Evolutionary conservation across 2,888 invertebrate genomes (phyloP).

Genomic region (Macrosiphum euphorbiae): DNA sequence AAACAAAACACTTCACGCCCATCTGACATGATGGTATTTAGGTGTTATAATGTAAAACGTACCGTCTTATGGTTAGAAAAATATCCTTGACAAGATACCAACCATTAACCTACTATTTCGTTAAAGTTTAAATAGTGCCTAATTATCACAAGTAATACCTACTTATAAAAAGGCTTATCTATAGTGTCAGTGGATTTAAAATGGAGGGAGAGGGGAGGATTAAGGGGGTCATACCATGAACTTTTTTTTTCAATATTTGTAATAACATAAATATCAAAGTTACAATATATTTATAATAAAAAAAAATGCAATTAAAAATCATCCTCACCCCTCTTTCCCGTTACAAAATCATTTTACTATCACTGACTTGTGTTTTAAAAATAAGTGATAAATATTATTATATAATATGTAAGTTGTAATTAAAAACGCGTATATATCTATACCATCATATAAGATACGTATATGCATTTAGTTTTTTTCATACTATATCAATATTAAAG

Average conservation of each 20-base stretch:
- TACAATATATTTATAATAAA: neutral
- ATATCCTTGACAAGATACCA: neutral
- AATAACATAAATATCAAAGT: neutral
- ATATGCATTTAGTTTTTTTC: neutral
- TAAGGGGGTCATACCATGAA: neutral
- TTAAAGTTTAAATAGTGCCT: neutral
- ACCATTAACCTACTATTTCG: neutral
- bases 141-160: neutral
- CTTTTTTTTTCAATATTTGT: neutral
- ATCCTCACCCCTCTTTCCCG: too few species aligned
- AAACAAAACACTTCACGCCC: neutral
- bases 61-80: neutral
- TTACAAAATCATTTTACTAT: neutral
- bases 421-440: neutral
- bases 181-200: neutral
- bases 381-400: neutral
- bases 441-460: neutral
- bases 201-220: neutral
- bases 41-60: neutral
- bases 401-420: neutral
- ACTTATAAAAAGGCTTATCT: neutral
- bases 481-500: neutral
- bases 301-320: neutral
- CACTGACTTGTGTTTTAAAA: neutral
- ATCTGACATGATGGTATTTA: neutral